These are phyloP conservation scores for Paraescarpia echinospica DNA, from an alignment of 1,140 invertebrate genomes.

Conservation along the genomic window DNA sequence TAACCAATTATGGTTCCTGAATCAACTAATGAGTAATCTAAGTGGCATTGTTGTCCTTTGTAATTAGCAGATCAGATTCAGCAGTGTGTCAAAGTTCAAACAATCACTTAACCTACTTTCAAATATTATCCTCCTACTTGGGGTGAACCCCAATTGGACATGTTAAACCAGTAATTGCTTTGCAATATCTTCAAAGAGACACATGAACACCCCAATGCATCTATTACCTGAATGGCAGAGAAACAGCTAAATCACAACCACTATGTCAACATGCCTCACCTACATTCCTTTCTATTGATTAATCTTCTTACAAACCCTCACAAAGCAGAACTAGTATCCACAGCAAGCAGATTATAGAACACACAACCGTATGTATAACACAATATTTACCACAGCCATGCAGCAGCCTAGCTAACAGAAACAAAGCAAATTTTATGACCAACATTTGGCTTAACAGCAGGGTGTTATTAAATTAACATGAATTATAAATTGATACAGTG, in stretches of 20 bases:
- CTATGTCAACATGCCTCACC: background rate
- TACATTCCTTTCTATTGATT: background rate
- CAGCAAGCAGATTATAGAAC: background rate
- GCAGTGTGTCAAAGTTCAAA: background rate
- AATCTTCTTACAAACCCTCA: background rate
- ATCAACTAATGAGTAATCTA: background rate
- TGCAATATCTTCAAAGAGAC: too few relatives aligned
- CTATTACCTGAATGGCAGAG: background rate
- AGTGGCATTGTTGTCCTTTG: background rate
- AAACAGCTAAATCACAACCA: background rate
- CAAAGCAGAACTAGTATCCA: background rate
- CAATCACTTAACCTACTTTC: background rate
- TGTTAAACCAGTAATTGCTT: background rate
- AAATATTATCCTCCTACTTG: too few relatives aligned
- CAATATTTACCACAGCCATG: background rate
- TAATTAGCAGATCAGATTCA: background rate
- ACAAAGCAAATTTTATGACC: background rate
- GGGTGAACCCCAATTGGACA: too few relatives aligned
- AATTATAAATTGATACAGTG: background rate
- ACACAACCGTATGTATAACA: background rate
- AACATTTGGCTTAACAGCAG: conserved; percentile 1
- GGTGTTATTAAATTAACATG: background rate
- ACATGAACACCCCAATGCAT: background rate
- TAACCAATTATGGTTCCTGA: too few relatives aligned
- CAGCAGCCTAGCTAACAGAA: background rate